Evolutionary conservation across 1,140 invertebrate species (phyloP), one percentile per base, ranked within the genome.

Genomic region (Scylla paramamosain): DNA sequence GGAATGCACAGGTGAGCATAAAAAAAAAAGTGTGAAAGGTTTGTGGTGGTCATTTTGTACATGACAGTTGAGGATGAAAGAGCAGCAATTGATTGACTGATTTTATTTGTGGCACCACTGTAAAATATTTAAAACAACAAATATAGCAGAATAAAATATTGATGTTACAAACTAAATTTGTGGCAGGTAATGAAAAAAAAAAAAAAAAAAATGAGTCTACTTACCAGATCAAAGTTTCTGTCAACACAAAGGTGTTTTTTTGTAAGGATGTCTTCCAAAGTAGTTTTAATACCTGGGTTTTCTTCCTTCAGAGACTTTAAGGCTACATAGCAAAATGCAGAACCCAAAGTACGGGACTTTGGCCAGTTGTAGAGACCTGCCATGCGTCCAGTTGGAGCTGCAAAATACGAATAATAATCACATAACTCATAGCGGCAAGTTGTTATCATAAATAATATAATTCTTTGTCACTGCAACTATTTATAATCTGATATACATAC

Each of bases 191-290:
- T 39, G 6, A 39, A 2, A 6, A 6, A 39, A 39, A 39, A 39
- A 39, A 39, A 39, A 2, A 39, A 39, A 39, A 39, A 2, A 39
- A 39, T 39, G 39, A 39, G 52, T 59, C 12, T 8, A 89, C 93
- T 94, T 89, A 94, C 93, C 39, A 32, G 25, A 32, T 94, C 93
- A 89, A 94, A 94, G 59, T 29, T 48, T 87, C 86, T n/a, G 93
- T 94, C 93, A 88, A 89, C 93, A 67, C 93, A 94, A 32, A 94
- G 25, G 32, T 94, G 93, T 12, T 88, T 67, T 46, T 94, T 89
- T 2, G 93, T 94, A 28, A 94, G 84, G 46, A 94, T 59, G 31
- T n/a, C 29, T 48, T 89, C 46, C n/a, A 94, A 87, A 28, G 84
- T 94, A n/a, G 93, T 59, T 67, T 77, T 46, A n/a, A 67, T 46